phyloP scores from a whole-genome alignment of 2,888 invertebrate genomes.

The Amaurobius ferox region DNA sequence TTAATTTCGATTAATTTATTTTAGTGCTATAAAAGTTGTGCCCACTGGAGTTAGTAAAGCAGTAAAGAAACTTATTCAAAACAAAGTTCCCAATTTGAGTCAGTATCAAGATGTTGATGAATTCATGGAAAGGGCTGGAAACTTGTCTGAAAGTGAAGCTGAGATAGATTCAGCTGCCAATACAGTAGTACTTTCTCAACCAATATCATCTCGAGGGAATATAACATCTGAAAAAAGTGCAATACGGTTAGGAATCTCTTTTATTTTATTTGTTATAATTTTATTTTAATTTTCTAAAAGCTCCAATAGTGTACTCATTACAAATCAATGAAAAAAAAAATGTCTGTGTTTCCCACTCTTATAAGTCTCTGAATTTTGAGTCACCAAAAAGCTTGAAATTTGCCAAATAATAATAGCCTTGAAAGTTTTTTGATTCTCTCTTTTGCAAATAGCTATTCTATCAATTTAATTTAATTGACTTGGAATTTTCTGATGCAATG shows the following conservation, averaged over 20 bases:
- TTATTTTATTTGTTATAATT: slow-evolving; percentile 75
- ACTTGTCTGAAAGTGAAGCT: slow-evolving; percentile 89
- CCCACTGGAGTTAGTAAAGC: slow-evolving; percentile 93
- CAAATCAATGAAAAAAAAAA: too few species aligned
- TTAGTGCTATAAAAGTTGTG: slow-evolving; percentile 88
- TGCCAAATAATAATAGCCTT: too few species aligned
- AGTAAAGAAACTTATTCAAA: slow-evolving; percentile 93
- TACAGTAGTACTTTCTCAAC: slow-evolving; percentile 89
- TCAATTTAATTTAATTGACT: too few species aligned
- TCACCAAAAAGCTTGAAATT: too few species aligned
- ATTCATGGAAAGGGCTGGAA: slow-evolving; percentile 83
- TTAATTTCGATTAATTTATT: too few species aligned
- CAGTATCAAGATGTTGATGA: slow-evolving; percentile 91
- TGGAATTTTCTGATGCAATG: too few species aligned
- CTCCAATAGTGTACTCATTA: too few species aligned
- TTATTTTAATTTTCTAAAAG: too few species aligned
- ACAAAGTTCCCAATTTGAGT: slow-evolving; percentile 93
- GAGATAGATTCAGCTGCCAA: slow-evolving; percentile 89
- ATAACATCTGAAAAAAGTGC: slow-evolving; percentile 78
- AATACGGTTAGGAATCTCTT: slow-evolving; percentile 76
- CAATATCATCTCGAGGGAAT: slow-evolving; percentile 78
- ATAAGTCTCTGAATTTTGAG: too few species aligned
- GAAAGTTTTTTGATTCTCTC: too few species aligned
- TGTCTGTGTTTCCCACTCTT: too few species aligned
- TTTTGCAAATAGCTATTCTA: too few species aligned